phyloP scores from a whole-genome alignment of 2,797 vertebrate species.

The Mareca penelope region DNA sequence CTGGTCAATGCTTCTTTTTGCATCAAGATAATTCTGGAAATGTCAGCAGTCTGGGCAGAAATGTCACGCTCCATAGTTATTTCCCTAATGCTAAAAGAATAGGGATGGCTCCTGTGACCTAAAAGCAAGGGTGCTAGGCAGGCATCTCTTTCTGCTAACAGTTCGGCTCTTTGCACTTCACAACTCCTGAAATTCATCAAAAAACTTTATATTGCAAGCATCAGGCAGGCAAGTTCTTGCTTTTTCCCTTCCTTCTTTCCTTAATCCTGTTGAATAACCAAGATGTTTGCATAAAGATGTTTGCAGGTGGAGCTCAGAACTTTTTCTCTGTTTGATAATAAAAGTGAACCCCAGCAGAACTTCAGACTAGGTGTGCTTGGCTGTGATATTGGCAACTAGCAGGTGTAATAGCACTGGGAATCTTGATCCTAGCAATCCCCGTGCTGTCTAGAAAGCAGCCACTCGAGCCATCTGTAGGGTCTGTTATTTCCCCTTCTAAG shows the following conservation, averaged over 20 bases:
- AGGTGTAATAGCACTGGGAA: not conserved
- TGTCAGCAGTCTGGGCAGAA: not conserved
- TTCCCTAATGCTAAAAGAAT: not conserved
- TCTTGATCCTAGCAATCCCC: not conserved
- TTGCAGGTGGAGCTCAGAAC: not conserved
- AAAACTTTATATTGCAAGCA: not conserved
- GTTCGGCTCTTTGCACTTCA: not conserved
- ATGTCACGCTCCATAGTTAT: not conserved
- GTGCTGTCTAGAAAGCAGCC: not conserved
- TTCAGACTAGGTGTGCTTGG: not conserved
- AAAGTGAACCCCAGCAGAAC: not conserved
- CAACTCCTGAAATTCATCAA: not conserved
- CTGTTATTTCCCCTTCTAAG: not conserved
- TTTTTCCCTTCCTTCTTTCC: not conserved
- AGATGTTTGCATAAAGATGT: not conserved
- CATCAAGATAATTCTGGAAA: not conserved
- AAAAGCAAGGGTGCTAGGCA: not conserved
- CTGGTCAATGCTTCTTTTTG: not conserved
- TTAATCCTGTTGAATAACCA: not conserved
- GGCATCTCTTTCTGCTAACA: not conserved
- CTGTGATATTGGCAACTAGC: not conserved
- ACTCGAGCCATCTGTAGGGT: not conserved
- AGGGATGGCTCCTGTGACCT: not conserved
- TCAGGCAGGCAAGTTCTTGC: not conserved
- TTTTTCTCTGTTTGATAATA: not conserved